Evolutionary conservation across 2,113 vertebrate genomes (phyloP), one percentile per base, ranked within the genome.

Genomic region (Prochilodus magdalenae): DNA sequence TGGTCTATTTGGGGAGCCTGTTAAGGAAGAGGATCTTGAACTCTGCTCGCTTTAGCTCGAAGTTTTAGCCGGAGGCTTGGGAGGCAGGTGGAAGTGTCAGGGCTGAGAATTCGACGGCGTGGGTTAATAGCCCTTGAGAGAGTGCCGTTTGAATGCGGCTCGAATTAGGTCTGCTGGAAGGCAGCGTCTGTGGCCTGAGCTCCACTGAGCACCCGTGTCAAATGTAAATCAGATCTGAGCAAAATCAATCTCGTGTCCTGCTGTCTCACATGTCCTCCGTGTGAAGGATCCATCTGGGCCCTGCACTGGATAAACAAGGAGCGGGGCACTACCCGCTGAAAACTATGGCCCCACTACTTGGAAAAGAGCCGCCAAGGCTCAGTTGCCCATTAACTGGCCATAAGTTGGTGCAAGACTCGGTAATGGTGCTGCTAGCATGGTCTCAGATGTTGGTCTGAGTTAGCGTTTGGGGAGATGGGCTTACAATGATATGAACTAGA

Each of bases 181-280:
- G 63, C 72, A 75, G 22, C 10, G 47, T 75, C 49, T 67, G 79
- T 29, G 69, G 55, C 20, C 29, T 49, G 47, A 47, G 73, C 73
- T 82, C 33, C 63, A 75, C 33, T 75, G 63, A 82, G 73, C 73
- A 75, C 16, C 29, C 44, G 73, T 82, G 72, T 82, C 63, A 69
- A 60, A 75, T 81, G 72, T 36, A 75, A 81, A 82, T 75, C 80
- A 82, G 73, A 82, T 75, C 67, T 69, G 72, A 74, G 72, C 27
- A 81, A 75, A 81, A 81, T 81, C 79, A 81, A 67, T 81, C 62
- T 74, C 75, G 60, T 67, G 79, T 74, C 79, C 72, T 81, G 79
- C 72, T 75, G 79, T n/a, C 30, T 75, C 30, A 55, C 72, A 75
- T 75, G 55, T 44, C 75, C 49, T 44, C 13, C 4, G 24, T 7